Percentiles rank a stretch among this genome's conserved stretches.
Conservation (phyloP, 2,888 invertebrate genomes). For the Stramonita haemastoma region DNA sequence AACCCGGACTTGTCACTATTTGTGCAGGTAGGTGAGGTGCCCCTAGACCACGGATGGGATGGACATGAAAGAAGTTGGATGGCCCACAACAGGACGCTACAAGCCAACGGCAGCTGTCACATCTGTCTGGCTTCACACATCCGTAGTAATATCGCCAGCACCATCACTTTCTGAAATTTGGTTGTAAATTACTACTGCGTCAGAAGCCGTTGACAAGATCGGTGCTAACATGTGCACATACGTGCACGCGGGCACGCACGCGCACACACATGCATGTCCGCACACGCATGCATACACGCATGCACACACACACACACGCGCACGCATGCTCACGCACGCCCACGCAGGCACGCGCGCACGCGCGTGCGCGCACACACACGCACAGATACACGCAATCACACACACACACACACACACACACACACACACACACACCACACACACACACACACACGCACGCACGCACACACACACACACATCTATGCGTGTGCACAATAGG, state of each 20-base stretch:
- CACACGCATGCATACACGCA: background rate
- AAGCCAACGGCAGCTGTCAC: no score
- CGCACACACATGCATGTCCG: background rate
- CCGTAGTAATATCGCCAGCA: no score
- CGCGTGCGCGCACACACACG: background rate
- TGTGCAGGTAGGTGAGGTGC: no score
- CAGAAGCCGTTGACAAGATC: no score
- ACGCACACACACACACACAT: background rate
- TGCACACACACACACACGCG: background rate
- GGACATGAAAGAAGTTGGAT: no score
- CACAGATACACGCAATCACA: background rate
- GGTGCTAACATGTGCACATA: background rate
- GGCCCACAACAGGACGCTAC: no score
- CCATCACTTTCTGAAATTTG: no score
- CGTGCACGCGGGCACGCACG: background rate
- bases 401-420: constrained; percentile 7
- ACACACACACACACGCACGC: background rate
- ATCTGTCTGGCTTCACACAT: no score
- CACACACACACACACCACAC: constrained; percentile 4
- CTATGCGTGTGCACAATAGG: no score
- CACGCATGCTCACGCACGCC: background rate
- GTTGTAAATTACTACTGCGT: no score
- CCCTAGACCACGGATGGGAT: no score
- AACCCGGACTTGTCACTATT: no score
- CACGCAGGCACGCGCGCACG: background rate